Conservation (phyloP, 2,888 invertebrate species). For the Megastigmus dorsalis region DNA sequence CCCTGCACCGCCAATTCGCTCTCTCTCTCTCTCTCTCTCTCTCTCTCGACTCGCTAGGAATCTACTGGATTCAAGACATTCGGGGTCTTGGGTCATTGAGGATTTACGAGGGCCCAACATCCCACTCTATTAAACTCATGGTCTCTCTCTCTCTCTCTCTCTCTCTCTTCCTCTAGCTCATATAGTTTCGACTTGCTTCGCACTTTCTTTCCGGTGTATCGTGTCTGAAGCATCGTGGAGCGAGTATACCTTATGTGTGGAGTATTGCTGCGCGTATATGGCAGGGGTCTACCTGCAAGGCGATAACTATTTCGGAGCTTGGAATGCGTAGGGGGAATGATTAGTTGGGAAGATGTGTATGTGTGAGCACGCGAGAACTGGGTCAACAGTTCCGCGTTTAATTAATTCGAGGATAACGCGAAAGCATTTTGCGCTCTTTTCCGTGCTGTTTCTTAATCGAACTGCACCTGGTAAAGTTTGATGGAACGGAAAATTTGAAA, state of each 20-base stretch:
- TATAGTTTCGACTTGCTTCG: too few species aligned
- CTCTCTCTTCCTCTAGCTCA: background rate
- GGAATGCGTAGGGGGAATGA: background rate
- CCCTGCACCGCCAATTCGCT: background rate
- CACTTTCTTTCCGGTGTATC: too few species aligned
- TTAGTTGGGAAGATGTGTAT: background rate
- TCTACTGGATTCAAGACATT: conserved; percentile 1
- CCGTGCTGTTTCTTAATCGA: too few species aligned
- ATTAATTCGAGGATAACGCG: background rate
- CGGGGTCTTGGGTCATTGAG: conserved; percentile 9
- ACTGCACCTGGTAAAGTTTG: background rate
- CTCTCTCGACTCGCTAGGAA: background rate
- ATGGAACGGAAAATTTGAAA: conserved; percentile 15
- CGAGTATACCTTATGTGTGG: too few species aligned
- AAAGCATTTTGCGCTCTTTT: background rate
- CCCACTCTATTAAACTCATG: conserved; percentile 16
- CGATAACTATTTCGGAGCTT: background rate
- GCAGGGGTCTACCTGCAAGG: background rate
- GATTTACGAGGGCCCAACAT: conserved; percentile 20
- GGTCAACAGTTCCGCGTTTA: conserved; percentile 9
- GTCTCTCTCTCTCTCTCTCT: background rate
- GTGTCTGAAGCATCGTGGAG: too few species aligned
- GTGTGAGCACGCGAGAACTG: background rate
- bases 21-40: background rate
- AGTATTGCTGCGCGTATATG: too few species aligned